Evolutionary conservation across 2,888 invertebrate genomes (phyloP), one percentile per base, ranked within the genome.

Genomic region (Crioceris asparagi): DNA sequence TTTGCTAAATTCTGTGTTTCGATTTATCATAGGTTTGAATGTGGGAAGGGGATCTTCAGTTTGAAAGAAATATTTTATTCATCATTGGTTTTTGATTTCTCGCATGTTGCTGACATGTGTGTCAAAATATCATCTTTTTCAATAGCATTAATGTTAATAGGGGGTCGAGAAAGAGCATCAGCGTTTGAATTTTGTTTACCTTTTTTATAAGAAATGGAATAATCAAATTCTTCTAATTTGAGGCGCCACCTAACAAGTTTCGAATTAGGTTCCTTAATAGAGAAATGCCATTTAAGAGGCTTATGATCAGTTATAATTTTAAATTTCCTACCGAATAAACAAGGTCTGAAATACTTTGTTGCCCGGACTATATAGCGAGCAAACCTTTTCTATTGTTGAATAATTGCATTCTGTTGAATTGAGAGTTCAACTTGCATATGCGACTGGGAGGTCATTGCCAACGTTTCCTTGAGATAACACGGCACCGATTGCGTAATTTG

Each of bases 211-310:
- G n/a, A n/a, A n/a, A n/a, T n/a, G n/a, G n/a, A n/a, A 12, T 37
- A 46, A 17, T 44, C 35, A 17, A 29, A 40, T 31, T 44, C 41
- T 31, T 39, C 38, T 10, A 44, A 27, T 35, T 44, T 41, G 1
- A 44, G 29, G 3, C 35, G 17, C 41, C 41, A 46, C 2, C 46
- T 21, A 3, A 43, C 37, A 23, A 46, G 31, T 32, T 36, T 35
- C 15, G 41, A 44, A 29, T 41, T 46, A 8, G 44, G 41, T 35
- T 46, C 40, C 37, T 46, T 46, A 2, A 47, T 14, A 3, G 37
- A 40, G 25, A 41, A 41, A 6, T 48, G 19, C 49, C 50, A 50
- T 29, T 47, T 37, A 15, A 51, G 31, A 2, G 46, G 48, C 36
- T 43, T 48, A 21, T 50, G 52, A 30, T 51, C 48, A 3, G 45